Percentiles rank a stretch among this genome's conserved stretches.
Conservation (phyloP, 2,113 vertebrate genomes). For the Ifrita kowaldi region DNA sequence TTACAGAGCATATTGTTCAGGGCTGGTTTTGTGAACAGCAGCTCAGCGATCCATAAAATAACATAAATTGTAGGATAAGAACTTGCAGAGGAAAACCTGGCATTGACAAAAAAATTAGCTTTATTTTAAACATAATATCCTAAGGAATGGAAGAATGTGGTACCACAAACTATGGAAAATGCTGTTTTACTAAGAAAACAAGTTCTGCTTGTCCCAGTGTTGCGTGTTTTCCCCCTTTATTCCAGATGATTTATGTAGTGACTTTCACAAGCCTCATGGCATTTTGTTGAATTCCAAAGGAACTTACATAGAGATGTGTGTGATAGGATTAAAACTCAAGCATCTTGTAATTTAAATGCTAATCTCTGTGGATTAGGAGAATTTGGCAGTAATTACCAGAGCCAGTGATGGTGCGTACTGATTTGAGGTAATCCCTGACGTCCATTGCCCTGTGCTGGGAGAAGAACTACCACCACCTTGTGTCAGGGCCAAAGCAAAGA, state of each 20-base stretch:
- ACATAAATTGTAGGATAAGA: background rate
- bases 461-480: background rate
- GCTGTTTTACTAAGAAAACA: background rate
- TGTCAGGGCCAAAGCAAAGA: background rate
- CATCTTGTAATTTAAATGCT: conserved; percentile 40
- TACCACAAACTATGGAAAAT: background rate
- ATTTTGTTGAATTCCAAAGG: conserved; percentile 22
- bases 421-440: background rate
- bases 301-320: background rate
- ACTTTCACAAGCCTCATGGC: conserved; percentile 8
- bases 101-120: background rate
- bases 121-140: background rate
- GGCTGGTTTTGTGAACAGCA: background rate
- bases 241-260: conserved; percentile 7
- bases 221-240: background rate
- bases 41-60: background rate
- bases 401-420: conserved; percentile 7
- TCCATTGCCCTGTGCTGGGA: background rate
- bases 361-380: conserved; percentile 17
- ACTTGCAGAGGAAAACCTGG: background rate
- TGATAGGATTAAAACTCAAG: conserved; percentile 27
- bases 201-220: background rate
- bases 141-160: background rate
- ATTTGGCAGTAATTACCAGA: background rate
- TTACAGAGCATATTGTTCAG: background rate